Evolutionary conservation across 2,888 invertebrate species (phyloP).

Genomic region (Seira sanloemensis): DNA sequence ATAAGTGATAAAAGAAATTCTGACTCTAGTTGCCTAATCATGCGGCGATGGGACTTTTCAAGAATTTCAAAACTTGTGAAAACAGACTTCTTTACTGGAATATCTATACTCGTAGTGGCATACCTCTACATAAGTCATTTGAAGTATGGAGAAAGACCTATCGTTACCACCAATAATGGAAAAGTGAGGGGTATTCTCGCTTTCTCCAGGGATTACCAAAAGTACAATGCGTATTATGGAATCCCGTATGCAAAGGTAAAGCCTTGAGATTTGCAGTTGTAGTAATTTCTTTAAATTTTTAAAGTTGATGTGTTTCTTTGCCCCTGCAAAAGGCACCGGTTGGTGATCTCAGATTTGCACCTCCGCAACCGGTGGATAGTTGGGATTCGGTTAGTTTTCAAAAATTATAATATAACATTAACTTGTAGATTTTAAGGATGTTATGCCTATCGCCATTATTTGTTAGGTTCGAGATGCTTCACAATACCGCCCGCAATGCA

Average conservation of each 20-base stretch:
- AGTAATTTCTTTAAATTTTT: too few relatives aligned
- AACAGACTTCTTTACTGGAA: conserved; percentile 47
- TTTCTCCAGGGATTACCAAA: conserved; percentile 34
- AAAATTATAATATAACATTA: too few relatives aligned
- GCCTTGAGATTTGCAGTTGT: not conserved
- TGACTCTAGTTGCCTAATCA: not conserved
- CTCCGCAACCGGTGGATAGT: conserved; percentile 41
- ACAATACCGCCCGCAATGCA: conserved; percentile 52
- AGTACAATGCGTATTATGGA: conserved; percentile 47
- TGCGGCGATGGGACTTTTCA: conserved; percentile 17
- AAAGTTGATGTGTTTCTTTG: not conserved
- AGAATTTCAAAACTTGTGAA: conserved; percentile 46
- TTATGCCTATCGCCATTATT: too few relatives aligned
- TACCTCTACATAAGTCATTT: conserved; percentile 40
- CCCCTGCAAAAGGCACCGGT: too few relatives aligned
- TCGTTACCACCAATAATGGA: conserved; percentile 43
- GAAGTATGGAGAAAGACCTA: conserved; percentile 49
- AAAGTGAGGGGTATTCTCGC: conserved; percentile 38
- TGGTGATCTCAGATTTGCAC: conserved; percentile 57
- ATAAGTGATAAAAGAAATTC: too few relatives aligned
- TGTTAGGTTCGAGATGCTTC: conserved; percentile 41
- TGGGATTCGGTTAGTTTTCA: conserved; percentile 45
- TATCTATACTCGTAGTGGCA: conserved; percentile 33
- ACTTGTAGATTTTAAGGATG: too few relatives aligned
- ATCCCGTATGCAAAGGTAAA: conserved; percentile 43